Evolutionary conservation across 1,140 invertebrate species (phyloP).

Genomic region (Pogonomyrmex barbatus): DNA sequence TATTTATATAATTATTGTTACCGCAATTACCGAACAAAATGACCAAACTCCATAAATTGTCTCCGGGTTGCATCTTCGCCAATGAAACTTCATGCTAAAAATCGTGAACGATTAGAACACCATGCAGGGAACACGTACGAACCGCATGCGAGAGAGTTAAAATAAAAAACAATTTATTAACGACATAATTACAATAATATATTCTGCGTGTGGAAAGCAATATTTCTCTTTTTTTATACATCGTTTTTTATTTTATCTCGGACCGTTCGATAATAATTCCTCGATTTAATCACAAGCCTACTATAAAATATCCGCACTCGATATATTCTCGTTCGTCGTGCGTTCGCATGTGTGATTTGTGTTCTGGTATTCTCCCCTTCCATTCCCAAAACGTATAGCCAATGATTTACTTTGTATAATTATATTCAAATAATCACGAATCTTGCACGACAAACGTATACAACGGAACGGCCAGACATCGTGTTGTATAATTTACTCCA

Average conservation of each 20-base stretch:
- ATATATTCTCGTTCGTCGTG: constrained; percentile 65
- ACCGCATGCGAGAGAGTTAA: constrained; percentile 63
- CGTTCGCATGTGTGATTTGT: constrained; percentile 16
- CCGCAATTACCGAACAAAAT: constrained; percentile 25
- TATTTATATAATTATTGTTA: neutral
- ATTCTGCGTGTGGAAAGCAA: constrained; percentile 82
- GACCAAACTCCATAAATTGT: neutral
- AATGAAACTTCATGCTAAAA: neutral
- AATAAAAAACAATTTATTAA: constrained; percentile 86
- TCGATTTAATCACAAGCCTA: constrained; percentile 79
- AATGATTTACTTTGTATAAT: neutral
- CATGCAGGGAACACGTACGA: neutral
- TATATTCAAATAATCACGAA: constrained; percentile 22
- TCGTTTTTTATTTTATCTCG: constrained; percentile 71
- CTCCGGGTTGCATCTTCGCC: neutral
- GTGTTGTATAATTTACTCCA: constrained; percentile 5
- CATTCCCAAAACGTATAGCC: neutral
- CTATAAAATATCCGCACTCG: constrained; percentile 78
- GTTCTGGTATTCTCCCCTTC: neutral
- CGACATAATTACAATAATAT: constrained; percentile 85
- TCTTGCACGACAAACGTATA: constrained; percentile 26
- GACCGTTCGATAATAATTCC: constrained; percentile 77
- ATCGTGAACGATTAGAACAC: neutral
- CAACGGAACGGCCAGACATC: constrained; percentile 21
- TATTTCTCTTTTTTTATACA: constrained; percentile 80